Base-by-base conservation (phyloP, 2,797 vertebrate genomes). In the Urophycis tenuis region DNA sequence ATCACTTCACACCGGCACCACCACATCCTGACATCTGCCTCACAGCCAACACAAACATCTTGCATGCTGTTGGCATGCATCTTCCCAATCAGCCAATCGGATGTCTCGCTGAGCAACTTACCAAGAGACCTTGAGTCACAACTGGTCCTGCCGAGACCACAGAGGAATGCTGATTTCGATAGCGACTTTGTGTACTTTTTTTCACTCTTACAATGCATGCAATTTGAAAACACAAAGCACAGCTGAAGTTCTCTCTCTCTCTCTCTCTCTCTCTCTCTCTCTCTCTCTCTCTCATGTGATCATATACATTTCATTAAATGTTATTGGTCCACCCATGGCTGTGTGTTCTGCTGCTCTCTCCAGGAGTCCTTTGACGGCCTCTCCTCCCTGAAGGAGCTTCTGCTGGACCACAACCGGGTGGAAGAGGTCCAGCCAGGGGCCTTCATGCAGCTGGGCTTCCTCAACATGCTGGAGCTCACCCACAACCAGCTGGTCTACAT, bases 351-450 rank as follows among this genome's bases (percentile, higher is more conserved):
- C 36, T 12, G 36, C 1, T 39, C 14, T 49, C 53, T 78, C 73
- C 84, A 93, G 92, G 96, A 98, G 82, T 94, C 96, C 0, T 93
- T 99, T 78, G 96, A 96, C 0, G 95, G 96, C 22, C 92, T 99
- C 31, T 93, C 91, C 25, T 95, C 96, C 1, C 89, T 99, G 77
- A 93, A 93, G 84, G 94, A 95, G 80, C 92, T 99, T 35, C 83
- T 90, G 72, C 88, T 98, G 77, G 90, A 95, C 69, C 87, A 92
- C 9, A 99, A 98, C 81, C 84, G 74, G 4, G 89, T 98, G 11
- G 96, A 98, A 82, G 96, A 98, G 87, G 94, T 99, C 85, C 94
- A 93, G 75, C 93, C 91, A 0, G 96, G 96, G 17, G 93, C 95
- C 29, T 99, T 98, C 80, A 86, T 91, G 7, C 94, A 94, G 1